A percentile compares a stretch with the other conserved stretches of the same genome.
phyloP scores from a whole-genome alignment of 2,888 invertebrate species.

The Malthinus seriepunctatus region DNA sequence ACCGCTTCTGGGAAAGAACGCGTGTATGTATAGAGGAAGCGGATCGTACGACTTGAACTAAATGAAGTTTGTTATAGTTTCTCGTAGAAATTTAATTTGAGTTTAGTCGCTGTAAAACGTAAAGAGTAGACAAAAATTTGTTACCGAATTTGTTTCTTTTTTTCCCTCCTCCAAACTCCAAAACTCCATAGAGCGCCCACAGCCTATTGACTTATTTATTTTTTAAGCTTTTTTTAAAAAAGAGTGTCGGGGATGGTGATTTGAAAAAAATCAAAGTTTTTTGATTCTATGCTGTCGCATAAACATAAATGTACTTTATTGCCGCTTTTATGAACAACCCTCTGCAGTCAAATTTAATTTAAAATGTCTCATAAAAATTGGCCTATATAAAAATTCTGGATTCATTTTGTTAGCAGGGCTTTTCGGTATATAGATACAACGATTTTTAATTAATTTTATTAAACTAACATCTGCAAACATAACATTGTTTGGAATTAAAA shows the following conservation, averaged over 20 bases:
- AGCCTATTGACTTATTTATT: too few species aligned
- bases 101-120: constrained; percentile 38
- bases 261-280: too few species aligned
- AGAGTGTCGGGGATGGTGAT: too few species aligned
- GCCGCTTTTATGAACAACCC: constrained; percentile 48
- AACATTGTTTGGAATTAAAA: too few species aligned
- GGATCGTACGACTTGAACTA: constrained; percentile 39
- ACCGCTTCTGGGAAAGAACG: constrained; percentile 28
- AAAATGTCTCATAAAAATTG: constrained; percentile 50
- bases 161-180: constrained; percentile 17
- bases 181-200: too few species aligned
- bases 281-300: constrained; percentile 44
- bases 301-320: constrained; percentile 50
- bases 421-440: background rate
- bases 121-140: constrained; percentile 34
- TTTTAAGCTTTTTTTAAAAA: too few species aligned
- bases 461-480: background rate
- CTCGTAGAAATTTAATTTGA: constrained; percentile 37
- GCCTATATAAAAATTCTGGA: constrained; percentile 31
- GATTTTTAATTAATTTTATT: constrained; percentile 1
- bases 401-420: constrained; percentile 1
- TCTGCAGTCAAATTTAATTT: constrained; percentile 50
- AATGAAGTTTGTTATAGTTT: constrained; percentile 40
- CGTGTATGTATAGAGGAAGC: constrained; percentile 32
- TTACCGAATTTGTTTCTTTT: constrained; percentile 21